Percentiles rank a stretch among this genome's conserved stretches.
Evolutionary conservation across 2,888 invertebrate genomes (phyloP).

Genomic region (Campoletis raptor): DNA sequence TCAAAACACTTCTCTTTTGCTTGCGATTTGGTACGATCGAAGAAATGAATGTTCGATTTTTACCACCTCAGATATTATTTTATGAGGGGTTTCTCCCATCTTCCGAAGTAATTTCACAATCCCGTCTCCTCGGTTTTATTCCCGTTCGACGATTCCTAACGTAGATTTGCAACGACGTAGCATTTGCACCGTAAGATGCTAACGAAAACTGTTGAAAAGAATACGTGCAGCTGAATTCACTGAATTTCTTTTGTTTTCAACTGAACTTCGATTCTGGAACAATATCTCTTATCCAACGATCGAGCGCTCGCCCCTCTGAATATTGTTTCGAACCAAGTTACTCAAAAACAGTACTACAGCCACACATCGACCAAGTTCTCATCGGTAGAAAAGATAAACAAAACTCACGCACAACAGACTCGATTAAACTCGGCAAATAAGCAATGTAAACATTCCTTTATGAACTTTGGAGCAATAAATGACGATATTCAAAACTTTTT

Average conservation of each 20-base stretch:
- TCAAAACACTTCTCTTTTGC: not conserved
- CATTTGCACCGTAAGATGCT: not conserved
- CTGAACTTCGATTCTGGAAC: not conserved
- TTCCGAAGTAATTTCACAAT: not conserved
- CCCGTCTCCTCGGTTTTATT: not conserved
- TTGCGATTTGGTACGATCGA: not conserved
- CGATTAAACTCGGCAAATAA: conserved; percentile 50
- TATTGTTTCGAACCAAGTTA: no score
- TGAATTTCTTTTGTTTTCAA: not conserved
- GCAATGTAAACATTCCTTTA: conserved; percentile 63
- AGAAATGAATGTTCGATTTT: not conserved
- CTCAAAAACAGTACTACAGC: not conserved
- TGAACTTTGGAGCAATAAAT: conserved; percentile 70
- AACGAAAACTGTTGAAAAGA: not conserved
- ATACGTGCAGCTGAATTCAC: not conserved
- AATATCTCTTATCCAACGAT: not conserved
- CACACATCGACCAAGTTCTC: not conserved
- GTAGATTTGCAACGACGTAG: not conserved
- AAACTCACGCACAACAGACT: conserved; percentile 62
- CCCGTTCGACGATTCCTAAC: not conserved
- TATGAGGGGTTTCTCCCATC: not conserved
- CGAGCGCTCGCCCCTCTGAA: not conserved
- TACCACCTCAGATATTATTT: conserved; percentile 10
- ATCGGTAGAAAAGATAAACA: not conserved
- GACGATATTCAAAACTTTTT: conserved; percentile 67